These are phyloP conservation scores for Drosophila sechellia DNA, from an alignment of 1,140 invertebrate genomes.

Conservation along the genomic window DNA sequence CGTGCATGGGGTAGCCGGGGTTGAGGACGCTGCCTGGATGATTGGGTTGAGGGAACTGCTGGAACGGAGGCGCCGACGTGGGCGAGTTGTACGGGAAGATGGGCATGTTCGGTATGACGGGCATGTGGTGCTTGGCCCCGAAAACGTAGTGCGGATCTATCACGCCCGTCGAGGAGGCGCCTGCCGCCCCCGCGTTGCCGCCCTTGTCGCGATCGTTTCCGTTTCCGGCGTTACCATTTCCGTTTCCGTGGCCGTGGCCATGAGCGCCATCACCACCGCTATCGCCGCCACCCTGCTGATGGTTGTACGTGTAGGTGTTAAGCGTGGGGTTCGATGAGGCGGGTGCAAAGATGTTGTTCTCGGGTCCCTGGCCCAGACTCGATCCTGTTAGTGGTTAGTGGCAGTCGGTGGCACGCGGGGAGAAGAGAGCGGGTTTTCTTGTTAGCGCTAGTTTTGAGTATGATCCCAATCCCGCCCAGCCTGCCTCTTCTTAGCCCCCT, in stretches of 20 bases:
- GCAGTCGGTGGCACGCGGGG: not conserved
- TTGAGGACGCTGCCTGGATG: conserved; percentile 82
- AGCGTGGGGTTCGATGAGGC: conserved; percentile 81
- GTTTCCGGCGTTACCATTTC: conserved; percentile 16
- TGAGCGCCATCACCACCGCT: not conserved
- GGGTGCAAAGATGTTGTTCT: conserved; percentile 81
- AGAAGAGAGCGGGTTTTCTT: conserved; percentile 10
- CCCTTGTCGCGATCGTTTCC: conserved; percentile 12
- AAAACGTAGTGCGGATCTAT: conserved; percentile 84
- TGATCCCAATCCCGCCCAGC: not conserved
- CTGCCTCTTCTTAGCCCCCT: not conserved
- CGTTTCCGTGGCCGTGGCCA: conserved; percentile 1
- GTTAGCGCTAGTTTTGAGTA: conserved; percentile 6
- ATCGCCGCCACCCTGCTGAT: conserved; percentile 37
- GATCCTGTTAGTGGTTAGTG: conserved; percentile 70
- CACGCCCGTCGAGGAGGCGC: conserved; percentile 63
- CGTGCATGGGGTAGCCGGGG: conserved; percentile 80
- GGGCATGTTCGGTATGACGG: conserved; percentile 81
- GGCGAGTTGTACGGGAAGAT: conserved; percentile 83
- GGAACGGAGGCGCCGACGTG: conserved; percentile 78
- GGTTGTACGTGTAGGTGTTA: conserved; percentile 75
- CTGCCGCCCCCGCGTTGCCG: conserved; percentile 54
- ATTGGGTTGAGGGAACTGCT: conserved; percentile 84
- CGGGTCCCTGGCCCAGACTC: conserved; percentile 80
- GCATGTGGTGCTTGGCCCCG: conserved; percentile 77